Evolutionary conservation across 2,797 vertebrate species (phyloP).

Genomic region (Emydoidea blandingii): DNA sequence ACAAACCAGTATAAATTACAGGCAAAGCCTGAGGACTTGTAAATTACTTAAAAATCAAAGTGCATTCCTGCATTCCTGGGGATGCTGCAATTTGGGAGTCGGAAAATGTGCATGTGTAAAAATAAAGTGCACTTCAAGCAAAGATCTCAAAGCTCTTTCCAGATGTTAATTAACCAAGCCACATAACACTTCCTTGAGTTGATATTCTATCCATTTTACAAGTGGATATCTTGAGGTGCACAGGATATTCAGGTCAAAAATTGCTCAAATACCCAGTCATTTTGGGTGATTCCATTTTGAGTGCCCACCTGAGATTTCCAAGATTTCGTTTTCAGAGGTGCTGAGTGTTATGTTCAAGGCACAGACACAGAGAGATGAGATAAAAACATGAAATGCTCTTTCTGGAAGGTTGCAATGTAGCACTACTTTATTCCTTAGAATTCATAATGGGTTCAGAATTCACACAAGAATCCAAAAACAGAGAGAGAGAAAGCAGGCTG

Average conservation of each 20-base stretch:
- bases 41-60: conserved; percentile 72
- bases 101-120: neutral
- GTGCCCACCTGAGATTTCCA: neutral
- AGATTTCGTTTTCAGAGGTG: neutral
- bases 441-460: neutral
- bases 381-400: neutral
- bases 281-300: rapidly evolving
- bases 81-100: neutral
- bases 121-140: neutral
- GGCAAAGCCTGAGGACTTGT: conserved; percentile 54
- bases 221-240: neutral
- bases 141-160: conserved; percentile 21
- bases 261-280: neutral
- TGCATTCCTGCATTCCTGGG: conserved; percentile 37
- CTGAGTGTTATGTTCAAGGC: neutral
- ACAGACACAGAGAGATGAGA: neutral
- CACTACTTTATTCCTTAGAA: neutral
- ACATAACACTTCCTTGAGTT: neutral
- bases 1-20: conserved; percentile 47
- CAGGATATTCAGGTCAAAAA: neutral
- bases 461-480: neutral
- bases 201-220: neutral
- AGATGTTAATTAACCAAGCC: conserved; percentile 1
- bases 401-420: neutral
- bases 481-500: neutral